Evolutionary conservation across 2,888 invertebrate genomes (phyloP).

Genomic region (Pseudococcus longispinus): DNA sequence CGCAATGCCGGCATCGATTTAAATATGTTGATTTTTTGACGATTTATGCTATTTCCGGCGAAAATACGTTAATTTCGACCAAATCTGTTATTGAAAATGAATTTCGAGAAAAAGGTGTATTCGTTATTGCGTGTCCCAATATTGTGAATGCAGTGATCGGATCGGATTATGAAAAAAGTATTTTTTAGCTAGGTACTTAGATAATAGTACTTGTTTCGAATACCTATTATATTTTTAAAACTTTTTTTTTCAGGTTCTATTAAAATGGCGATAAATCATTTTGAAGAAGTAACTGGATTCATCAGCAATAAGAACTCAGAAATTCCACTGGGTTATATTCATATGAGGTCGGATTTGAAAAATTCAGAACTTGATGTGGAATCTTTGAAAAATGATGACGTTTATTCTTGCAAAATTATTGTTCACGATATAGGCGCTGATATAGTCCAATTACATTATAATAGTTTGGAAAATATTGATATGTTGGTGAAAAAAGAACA

Average conservation of each 20-base stretch:
- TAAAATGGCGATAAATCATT: neutral
- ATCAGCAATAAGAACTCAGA: slow-evolving; percentile 10
- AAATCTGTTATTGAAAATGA: neutral
- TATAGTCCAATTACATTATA: neutral
- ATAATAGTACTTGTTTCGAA: neutral
- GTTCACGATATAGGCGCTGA: slow-evolving; percentile 17
- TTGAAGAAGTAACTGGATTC: slow-evolving; percentile 7
- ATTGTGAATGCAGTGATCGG: neutral
- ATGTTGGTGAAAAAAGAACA: slow-evolving; percentile 26
- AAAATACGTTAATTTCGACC: neutral
- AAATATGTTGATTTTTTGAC: slow-evolving; percentile 47
- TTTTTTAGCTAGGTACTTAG: too few relatives aligned
- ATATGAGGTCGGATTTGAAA: slow-evolving; percentile 36
- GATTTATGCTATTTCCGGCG: neutral
- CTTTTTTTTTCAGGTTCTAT: slow-evolving; percentile 20
- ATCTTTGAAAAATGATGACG: neutral
- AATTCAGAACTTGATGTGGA: too few relatives aligned
- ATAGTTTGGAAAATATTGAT: neutral
- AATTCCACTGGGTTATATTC: slow-evolving; percentile 34
- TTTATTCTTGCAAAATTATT: slow-evolving; percentile 16
- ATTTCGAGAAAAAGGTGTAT: slow-evolving; percentile 39
- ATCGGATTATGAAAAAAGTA: slow-evolving; percentile 40
- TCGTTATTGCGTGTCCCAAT: neutral
- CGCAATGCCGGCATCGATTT: neutral
- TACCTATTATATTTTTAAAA: too few relatives aligned